Percentiles rank a stretch among this genome's conserved stretches.
Conservation (phyloP, 2,113 vertebrate genomes). For the Passer domesticus region DNA sequence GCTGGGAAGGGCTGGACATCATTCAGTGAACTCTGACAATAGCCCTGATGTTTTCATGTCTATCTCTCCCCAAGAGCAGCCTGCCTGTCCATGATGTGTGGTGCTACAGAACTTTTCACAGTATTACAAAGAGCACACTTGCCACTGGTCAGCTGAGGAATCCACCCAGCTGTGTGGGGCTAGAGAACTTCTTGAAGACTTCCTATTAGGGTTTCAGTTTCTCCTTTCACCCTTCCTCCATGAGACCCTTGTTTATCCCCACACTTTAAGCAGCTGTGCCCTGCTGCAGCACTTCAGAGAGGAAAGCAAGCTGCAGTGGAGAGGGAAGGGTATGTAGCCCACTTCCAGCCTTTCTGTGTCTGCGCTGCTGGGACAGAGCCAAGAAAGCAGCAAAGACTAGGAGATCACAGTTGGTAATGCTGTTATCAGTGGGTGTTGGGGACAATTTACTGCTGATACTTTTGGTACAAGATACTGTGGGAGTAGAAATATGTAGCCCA, state of each 20-base stretch:
- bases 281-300: not conserved
- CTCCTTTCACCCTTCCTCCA: not conserved
- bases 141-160: not conserved
- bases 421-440: not conserved
- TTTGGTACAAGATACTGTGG: not conserved
- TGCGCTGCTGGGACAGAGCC: not conserved
- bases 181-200: not conserved
- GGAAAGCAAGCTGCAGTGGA: not conserved
- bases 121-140: not conserved
- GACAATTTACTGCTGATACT: not conserved
- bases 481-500: not conserved
- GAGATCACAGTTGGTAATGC: not conserved
- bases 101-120: not conserved
- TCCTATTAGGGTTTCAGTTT: not conserved
- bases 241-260: not conserved
- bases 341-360: not conserved
- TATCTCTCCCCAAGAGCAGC: not conserved
- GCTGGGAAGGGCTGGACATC: not conserved
- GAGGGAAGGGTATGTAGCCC: not conserved
- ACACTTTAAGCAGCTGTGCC: not conserved
- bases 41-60: not conserved
- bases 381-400: not conserved
- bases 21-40: not conserved
- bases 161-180: accelerated
- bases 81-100: not conserved